Conservation (phyloP, 2,113 vertebrate genomes). For the Toxotes jaculatrix region DNA sequence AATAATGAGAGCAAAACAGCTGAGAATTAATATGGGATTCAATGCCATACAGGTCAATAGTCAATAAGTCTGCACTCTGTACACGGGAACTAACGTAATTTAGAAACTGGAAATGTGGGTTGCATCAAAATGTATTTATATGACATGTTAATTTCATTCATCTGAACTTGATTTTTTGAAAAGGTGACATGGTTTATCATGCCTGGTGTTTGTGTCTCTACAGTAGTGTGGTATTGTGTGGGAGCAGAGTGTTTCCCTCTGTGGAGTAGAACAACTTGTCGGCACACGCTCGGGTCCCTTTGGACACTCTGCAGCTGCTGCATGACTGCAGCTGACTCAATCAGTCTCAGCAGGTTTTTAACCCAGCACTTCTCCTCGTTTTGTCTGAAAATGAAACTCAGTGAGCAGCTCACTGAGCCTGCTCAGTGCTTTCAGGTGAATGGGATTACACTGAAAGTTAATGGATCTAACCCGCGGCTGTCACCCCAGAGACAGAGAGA, state of each 20-base stretch:
- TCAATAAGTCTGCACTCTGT: background rate
- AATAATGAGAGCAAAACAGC: background rate
- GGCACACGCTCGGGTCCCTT: conserved; percentile 45
- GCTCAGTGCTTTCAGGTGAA: conserved; percentile 3
- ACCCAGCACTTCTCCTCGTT: background rate
- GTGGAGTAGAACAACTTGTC: conserved; percentile 28
- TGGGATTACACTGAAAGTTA: conserved; percentile 21
- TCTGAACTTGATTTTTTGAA: background rate
- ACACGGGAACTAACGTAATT: too few relatives aligned
- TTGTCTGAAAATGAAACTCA: conserved; percentile 19
- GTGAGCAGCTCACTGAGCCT: background rate
- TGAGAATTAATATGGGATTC: too few relatives aligned
- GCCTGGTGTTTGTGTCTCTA: conserved; percentile 30
- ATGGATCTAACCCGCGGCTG: conserved; percentile 17
- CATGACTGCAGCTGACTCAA: background rate
- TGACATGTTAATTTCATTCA: background rate
- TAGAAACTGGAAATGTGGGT: too few relatives aligned
- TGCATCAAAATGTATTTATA: too few relatives aligned
- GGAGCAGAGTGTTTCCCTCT: conserved; percentile 13
- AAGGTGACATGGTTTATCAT: background rate
- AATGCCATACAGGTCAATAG: too few relatives aligned
- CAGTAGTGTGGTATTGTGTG: background rate
- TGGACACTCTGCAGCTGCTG: conserved; percentile 29
- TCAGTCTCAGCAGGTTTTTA: conserved; percentile 1
- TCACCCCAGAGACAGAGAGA: conserved; percentile 17